Conservation (phyloP, 2,888 invertebrate species). For the Chrysotoxum bicinctum region DNA sequence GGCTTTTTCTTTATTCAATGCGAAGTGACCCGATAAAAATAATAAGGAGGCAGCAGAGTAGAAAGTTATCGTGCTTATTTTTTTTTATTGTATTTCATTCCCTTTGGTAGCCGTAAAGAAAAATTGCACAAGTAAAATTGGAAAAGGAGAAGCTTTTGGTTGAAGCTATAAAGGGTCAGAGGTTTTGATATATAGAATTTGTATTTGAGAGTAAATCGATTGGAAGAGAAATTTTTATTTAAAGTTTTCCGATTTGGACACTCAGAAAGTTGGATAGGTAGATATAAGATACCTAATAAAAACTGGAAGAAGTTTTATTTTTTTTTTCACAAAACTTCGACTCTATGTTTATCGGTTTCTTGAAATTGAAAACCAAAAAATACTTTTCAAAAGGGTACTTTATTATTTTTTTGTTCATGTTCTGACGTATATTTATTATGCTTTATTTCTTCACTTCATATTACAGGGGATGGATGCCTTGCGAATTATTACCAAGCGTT, state of each 20-base stretch:
- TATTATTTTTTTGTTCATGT: background rate
- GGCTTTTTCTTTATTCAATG: constrained; percentile 40
- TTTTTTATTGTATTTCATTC: constrained; percentile 5
- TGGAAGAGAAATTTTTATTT: constrained; percentile 52
- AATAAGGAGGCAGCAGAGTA: constrained; percentile 53
- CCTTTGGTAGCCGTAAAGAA: constrained; percentile 20
- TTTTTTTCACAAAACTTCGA: background rate
- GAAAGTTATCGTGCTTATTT: constrained; percentile 35
- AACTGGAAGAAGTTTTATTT: background rate
- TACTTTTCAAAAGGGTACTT: too few species aligned
- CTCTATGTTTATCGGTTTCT: background rate
- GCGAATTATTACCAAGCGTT: too few species aligned
- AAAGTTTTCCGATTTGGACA: constrained; percentile 58
- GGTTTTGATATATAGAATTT: constrained; percentile 40
- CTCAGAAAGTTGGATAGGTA: constrained; percentile 1
- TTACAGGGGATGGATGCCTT: too few species aligned
- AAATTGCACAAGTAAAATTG: constrained; percentile 49
- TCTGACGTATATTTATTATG: too few species aligned
- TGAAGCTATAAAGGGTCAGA: constrained; percentile 14
- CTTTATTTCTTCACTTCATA: too few species aligned
- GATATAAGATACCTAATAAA: background rate
- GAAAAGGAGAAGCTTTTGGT: constrained; percentile 44
- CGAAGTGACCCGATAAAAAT: constrained; percentile 70
- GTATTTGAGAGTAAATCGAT: constrained; percentile 58
- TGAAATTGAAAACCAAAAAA: background rate